These are phyloP conservation scores for Actenoides lindsayi DNA, from an alignment of 2,113 vertebrate species.

Conservation along the genomic window DNA sequence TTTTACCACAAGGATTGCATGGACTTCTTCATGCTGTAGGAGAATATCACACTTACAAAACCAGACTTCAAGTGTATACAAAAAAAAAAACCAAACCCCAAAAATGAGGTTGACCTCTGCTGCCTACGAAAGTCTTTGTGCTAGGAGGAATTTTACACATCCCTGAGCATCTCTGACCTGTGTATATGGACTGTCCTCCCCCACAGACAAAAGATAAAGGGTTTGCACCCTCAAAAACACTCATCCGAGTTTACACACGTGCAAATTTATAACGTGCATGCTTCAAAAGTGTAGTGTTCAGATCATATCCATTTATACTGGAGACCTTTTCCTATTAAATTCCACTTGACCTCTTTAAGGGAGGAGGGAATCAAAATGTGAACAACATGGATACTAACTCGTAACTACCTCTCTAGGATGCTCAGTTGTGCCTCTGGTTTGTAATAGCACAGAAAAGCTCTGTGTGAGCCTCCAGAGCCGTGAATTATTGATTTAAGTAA, in stretches of 20 bases:
- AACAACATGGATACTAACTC: background rate
- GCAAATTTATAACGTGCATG: no score
- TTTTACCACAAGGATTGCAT: background rate
- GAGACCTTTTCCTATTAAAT: background rate
- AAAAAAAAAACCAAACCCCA: background rate
- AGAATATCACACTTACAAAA: background rate
- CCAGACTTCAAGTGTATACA: background rate
- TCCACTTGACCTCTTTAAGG: background rate
- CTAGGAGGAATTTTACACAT: background rate
- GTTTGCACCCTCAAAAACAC: background rate
- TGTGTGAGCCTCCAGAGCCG: background rate
- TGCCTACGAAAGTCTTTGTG: background rate
- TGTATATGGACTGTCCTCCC: fast-evolving
- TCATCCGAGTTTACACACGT: fast-evolving
- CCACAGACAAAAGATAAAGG: background rate
- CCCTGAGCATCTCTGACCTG: background rate
- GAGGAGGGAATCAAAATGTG: background rate
- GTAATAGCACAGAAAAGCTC: background rate
- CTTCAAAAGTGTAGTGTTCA: background rate
- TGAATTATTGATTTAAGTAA: background rate
- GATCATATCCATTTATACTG: no score
- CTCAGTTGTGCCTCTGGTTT: background rate
- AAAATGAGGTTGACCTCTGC: no score
- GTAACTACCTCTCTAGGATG: background rate
- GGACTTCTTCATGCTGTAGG: background rate